phyloP scores from a whole-genome alignment of 2,113 vertebrate species.

The Hucho hucho region DNA sequence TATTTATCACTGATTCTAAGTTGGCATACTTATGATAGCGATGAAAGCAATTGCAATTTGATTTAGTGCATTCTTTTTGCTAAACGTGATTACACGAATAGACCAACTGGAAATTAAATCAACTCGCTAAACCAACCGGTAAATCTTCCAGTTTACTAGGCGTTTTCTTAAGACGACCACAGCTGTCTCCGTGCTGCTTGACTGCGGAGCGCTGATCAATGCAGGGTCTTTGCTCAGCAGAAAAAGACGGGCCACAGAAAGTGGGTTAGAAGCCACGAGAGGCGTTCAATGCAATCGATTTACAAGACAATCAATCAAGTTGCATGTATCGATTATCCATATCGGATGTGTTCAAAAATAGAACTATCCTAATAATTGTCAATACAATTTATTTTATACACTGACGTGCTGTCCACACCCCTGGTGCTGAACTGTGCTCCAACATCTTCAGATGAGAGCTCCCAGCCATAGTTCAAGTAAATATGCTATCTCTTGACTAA shows the following conservation, averaged over 20 bases:
- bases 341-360: too few relatives aligned
- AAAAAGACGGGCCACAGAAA: constrained; percentile 48
- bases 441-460: neutral
- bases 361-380: too few relatives aligned
- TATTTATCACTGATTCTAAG: too few relatives aligned
- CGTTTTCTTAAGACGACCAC: neutral
- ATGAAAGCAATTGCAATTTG: too few relatives aligned
- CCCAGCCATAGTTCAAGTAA: neutral
- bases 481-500: neutral
- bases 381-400: too few relatives aligned
- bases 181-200: neutral
- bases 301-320: neutral
- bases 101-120: too few relatives aligned
- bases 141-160: neutral
- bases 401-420: too few relatives aligned
- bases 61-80: too few relatives aligned
- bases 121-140: too few relatives aligned
- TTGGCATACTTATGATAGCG: too few relatives aligned
- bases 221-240: constrained; percentile 68
- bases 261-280: constrained; percentile 13
- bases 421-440: neutral
- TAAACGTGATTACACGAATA: too few relatives aligned
- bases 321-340: neutral
- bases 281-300: neutral
- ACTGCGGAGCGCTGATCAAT: constrained; percentile 40